Evolutionary conservation across 2,888 invertebrate species (phyloP), one percentile per base, ranked within the genome.

Genomic region (Masnerella sp.): DNA sequence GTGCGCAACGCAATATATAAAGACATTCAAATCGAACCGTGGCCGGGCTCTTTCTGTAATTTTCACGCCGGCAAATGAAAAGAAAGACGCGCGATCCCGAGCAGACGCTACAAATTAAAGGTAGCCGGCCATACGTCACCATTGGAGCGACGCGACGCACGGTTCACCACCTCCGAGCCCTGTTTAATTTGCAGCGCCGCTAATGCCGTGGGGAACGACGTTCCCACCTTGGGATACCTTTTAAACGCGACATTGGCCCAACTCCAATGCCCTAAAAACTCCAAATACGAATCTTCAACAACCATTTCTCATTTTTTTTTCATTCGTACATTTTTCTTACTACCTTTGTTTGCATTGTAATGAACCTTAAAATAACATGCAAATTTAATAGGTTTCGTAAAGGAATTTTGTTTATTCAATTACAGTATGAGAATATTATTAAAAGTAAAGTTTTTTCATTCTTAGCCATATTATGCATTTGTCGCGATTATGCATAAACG

Each of bases 101-200:
- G 56, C 56, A 65, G 54, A 38, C 64, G 54, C 47, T 47, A 54
- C 65, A 65, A 65, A 65, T 65, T 65, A 65, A 54, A 65, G 65
- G 56, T 56, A 65, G 47, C 56, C 28, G 15, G 65, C 40, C 65
- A 65, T 65, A 65, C 65, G 56, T 65, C 65, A 65, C 65, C 56
- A 47, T 47, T 56, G 38, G 65, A 65, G 65, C 65, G 65, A 45
- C 32, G 54, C 11, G 65, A 65, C 43, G 56, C 36, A 56, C 47
- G 56, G 56, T 47, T 65, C 65, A 47, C 54, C 65, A 59, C 59
- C 51, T 68, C 59, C 51, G 34, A 58, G 51, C 25, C 30, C 49
- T 17, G 68, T 68, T 68, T 59, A 51, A 43, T 68, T 68, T 45
- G 52, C 56, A 25, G 18, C 43, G 42, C 25, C 4, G 40, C 30